Evolutionary conservation across 2,888 invertebrate genomes (phyloP).

Genomic region (Sminthurides aquaticus): DNA sequence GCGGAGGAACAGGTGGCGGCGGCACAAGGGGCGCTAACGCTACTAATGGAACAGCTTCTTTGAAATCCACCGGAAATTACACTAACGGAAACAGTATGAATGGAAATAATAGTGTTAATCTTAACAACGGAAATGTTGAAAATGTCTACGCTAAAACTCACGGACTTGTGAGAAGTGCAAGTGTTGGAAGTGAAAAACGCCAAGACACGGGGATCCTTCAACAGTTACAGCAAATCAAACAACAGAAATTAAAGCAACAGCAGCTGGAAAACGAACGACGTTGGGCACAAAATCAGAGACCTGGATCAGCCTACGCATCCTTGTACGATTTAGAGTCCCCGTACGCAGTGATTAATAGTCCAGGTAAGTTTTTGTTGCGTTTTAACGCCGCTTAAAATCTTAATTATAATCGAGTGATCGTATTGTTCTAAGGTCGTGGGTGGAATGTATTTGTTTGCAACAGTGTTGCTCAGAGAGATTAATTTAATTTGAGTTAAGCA

Average conservation of each 20-base stretch:
- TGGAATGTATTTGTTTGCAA: too few species aligned
- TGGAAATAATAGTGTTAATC: not conserved
- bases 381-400: not conserved
- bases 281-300: slow-evolving; percentile 11
- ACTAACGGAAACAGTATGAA: not conserved
- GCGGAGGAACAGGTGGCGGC: slow-evolving; percentile 61
- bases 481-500: too few species aligned
- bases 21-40: not conserved
- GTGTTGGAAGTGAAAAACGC: slow-evolving; percentile 5
- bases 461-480: too few species aligned
- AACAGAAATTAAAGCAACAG: slow-evolving; percentile 31
- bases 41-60: not conserved
- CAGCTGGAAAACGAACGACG: slow-evolving; percentile 10
- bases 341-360: slow-evolving; percentile 34
- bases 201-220: slow-evolving; percentile 27
- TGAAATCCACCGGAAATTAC: not conserved
- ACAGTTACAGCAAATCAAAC: slow-evolving; percentile 29
- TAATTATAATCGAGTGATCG: not conserved
- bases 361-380: slow-evolving; percentile 22
- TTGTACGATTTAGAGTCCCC: slow-evolving; percentile 35
- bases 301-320: slow-evolving; percentile 25
- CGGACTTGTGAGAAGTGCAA: not conserved
- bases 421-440: too few species aligned
- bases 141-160: not conserved
- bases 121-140: not conserved